Percentiles rank a stretch among this genome's conserved stretches.
Conservation (phyloP, 2,113 vertebrate genomes). For the Phainopepla nitens region DNA sequence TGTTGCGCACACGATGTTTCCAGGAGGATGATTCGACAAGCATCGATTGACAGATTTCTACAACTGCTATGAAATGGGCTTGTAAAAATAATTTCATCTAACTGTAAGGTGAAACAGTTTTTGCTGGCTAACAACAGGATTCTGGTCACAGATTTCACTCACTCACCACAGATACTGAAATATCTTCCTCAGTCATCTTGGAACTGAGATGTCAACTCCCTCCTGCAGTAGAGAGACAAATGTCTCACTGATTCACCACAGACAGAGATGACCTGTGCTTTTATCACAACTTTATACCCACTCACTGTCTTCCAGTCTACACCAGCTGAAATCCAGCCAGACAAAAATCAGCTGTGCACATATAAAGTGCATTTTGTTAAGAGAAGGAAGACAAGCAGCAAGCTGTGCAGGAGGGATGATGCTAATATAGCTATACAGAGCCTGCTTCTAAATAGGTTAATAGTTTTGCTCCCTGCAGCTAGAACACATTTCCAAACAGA, state of each 20-base stretch:
- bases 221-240: background rate
- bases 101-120: background rate
- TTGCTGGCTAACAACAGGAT: background rate
- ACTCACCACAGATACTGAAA: background rate
- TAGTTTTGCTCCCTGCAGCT: constrained; percentile 31
- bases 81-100: background rate
- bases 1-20: background rate
- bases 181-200: background rate
- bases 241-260: background rate
- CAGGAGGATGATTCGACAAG: background rate
- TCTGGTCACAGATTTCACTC: background rate
- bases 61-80: background rate
- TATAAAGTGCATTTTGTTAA: background rate
- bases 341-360: background rate
- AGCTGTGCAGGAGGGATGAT: background rate
- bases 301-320: background rate
- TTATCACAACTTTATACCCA: background rate
- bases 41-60: background rate
- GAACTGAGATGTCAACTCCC: background rate
- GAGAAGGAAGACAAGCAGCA: background rate
- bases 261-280: background rate
- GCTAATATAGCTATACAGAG: background rate
- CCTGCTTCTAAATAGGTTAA: constrained; percentile 37
- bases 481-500: constrained; percentile 23
- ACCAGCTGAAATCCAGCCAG: constrained; percentile 27